Conservation (phyloP, 1,140 invertebrate species). For the Diachasmimorpha longicaudata region DNA sequence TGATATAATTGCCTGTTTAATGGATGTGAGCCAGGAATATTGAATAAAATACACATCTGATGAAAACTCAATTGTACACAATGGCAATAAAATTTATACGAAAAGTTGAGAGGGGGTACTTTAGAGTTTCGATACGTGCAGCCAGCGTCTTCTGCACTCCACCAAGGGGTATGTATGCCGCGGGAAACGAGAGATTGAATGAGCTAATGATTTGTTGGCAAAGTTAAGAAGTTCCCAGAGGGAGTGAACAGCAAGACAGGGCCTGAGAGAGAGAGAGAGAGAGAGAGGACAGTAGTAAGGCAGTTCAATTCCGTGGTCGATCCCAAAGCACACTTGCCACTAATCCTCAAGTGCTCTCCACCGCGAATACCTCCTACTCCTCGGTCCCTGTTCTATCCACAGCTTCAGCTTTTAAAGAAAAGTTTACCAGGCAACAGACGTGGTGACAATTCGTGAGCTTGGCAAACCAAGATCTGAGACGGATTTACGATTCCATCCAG, state of each 20-base stretch:
- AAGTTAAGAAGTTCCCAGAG: slow-evolving; percentile 13
- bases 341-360: not conserved
- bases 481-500: slow-evolving; percentile 25
- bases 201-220: slow-evolving; percentile 25
- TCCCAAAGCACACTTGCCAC: slow-evolving; percentile 17
- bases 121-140: not conserved
- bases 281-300: not conserved
- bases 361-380: not conserved
- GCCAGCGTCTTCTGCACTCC: not conserved
- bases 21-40: not conserved
- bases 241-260: not conserved
- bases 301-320: slow-evolving; percentile 18
- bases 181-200: slow-evolving; percentile 17
- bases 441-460: slow-evolving; percentile 15
- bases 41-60: not conserved
- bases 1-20: not conserved
- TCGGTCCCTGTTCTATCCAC: not conserved
- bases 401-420: slow-evolving; percentile 19
- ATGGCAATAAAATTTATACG: not conserved
- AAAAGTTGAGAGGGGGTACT: not conserved
- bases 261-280: not conserved
- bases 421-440: slow-evolving; percentile 19
- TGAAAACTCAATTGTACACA: not conserved
- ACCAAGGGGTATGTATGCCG: not conserved
- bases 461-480: not conserved